Conservation (phyloP, 1,140 invertebrate species). For the Spodoptera frugiperda region DNA sequence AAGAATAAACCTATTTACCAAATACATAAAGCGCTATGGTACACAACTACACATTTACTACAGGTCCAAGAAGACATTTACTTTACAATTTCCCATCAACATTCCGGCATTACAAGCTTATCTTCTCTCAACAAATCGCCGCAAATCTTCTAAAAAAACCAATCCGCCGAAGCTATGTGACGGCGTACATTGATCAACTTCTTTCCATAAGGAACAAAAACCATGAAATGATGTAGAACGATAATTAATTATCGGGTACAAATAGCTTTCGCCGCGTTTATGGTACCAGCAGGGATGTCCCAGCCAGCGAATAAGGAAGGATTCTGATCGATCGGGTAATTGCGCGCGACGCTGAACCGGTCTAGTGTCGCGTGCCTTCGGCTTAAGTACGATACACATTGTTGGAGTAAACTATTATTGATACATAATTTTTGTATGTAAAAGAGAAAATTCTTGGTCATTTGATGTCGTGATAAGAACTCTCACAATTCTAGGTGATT, state of each 20-base stretch:
- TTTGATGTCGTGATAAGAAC: too few relatives aligned
- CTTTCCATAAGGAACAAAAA: background rate
- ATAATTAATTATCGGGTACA: constrained; percentile 36
- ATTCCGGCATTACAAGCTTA: background rate
- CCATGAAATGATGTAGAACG: constrained; percentile 11
- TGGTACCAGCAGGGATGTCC: constrained; percentile 13
- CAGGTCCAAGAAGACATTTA: background rate
- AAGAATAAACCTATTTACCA: too few relatives aligned
- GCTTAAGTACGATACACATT: constrained; percentile 15
- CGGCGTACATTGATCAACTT: constrained; percentile 15
- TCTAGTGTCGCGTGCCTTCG: constrained; percentile 14
- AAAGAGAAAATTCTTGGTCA: too few relatives aligned
- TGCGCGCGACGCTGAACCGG: constrained; percentile 26
- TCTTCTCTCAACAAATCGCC: background rate
- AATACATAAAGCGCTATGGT: background rate
- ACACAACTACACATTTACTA: background rate
- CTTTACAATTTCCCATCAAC: too few relatives aligned
- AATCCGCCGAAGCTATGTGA: background rate
- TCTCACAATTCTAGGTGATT: too few relatives aligned
- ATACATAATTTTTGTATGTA: too few relatives aligned
- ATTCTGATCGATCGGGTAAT: constrained; percentile 37
- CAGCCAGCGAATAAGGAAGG: constrained; percentile 42
- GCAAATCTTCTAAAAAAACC: background rate
- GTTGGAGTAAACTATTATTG: background rate
- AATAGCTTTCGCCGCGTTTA: constrained; percentile 41